A percentile compares a stretch with the other conserved stretches of the same genome.
phyloP scores from a whole-genome alignment of 2,797 vertebrate genomes.

The Notolabrus celidotus region DNA sequence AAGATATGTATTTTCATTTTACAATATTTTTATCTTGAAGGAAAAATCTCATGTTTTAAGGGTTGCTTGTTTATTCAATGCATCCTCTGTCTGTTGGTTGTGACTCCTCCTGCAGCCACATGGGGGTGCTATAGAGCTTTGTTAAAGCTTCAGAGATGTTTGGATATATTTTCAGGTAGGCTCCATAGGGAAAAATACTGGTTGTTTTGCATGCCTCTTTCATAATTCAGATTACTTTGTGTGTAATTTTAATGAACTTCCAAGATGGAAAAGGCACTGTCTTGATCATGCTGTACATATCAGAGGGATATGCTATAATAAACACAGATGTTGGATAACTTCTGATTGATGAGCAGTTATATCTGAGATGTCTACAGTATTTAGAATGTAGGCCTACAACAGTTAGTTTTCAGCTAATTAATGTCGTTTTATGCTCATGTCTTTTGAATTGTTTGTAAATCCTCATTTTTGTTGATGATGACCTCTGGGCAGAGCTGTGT shows the following conservation, averaged over 20 bases:
- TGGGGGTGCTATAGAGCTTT: conserved; percentile 38
- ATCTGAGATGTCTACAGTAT: conserved; percentile 68
- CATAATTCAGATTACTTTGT: conserved; percentile 70
- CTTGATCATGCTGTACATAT: conserved; percentile 74
- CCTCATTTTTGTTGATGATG: conserved; percentile 69
- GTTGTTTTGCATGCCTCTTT: conserved; percentile 78
- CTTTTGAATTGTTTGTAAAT: conserved; percentile 78
- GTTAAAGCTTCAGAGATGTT: neutral
- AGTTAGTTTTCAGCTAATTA: conserved; percentile 68
- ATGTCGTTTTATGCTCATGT: conserved; percentile 73
- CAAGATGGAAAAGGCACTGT: conserved; percentile 64
- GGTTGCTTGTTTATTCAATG: conserved; percentile 25
- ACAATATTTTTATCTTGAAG: conserved; percentile 20
- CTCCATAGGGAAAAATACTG: conserved; percentile 47
- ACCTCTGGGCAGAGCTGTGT: conserved; percentile 63
- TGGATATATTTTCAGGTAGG: conserved; percentile 56
- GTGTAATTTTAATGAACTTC: conserved; percentile 74
- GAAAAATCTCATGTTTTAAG: conserved; percentile 19
- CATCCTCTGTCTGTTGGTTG: conserved; percentile 15
- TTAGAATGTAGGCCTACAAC: conserved; percentile 71
- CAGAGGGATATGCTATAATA: conserved; percentile 64
- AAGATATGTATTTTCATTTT: conserved; percentile 34
- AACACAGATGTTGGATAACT: conserved; percentile 54
- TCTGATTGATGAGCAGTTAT: conserved; percentile 52
- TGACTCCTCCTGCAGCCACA: conserved; percentile 44